Evolutionary conservation across 2,888 invertebrate genomes (phyloP).

Genomic region (Heliconius aoede): DNA sequence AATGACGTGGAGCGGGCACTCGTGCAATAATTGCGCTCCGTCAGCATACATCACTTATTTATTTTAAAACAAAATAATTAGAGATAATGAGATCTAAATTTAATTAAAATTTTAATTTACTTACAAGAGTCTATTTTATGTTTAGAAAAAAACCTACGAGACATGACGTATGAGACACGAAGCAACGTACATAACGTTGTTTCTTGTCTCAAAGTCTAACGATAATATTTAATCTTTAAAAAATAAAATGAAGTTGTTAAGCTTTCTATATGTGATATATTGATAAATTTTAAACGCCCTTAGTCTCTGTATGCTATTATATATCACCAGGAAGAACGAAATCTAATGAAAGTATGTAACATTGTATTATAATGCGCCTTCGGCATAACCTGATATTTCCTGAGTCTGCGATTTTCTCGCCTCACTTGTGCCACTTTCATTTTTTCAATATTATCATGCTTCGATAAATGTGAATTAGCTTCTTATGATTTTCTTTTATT

Average conservation of each 20-base stretch:
- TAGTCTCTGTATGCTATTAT: conserved; percentile 1
- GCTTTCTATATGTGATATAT: background rate
- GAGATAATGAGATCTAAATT: background rate
- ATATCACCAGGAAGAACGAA: conserved; percentile 18
- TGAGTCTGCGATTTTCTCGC: conserved; percentile 41
- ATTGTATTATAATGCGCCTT: conserved; percentile 32
- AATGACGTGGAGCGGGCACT: conserved; percentile 30
- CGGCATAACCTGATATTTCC: conserved; percentile 40
- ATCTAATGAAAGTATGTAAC: conserved; percentile 26
- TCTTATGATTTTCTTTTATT: background rate
- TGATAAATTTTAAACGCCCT: background rate
- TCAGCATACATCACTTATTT: background rate
- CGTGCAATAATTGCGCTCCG: conserved; percentile 60
- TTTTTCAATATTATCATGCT: conserved; percentile 41
- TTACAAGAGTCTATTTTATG: background rate
- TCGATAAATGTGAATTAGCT: conserved; percentile 6
- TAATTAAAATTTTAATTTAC: background rate
- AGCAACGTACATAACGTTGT: background rate
- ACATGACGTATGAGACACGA: too few relatives aligned
- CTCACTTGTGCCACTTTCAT: conserved; percentile 39
- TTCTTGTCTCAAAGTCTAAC: background rate
- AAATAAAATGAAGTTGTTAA: too few relatives aligned
- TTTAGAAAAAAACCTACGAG: too few relatives aligned
- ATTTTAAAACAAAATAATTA: conserved; percentile 6
- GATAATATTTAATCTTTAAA: too few relatives aligned